A percentile compares a stretch with the other conserved stretches of the same genome.
These are phyloP conservation scores for Nothobranchius furzeri DNA, from an alignment of 2,113 vertebrate genomes.

Conservation along the genomic window DNA sequence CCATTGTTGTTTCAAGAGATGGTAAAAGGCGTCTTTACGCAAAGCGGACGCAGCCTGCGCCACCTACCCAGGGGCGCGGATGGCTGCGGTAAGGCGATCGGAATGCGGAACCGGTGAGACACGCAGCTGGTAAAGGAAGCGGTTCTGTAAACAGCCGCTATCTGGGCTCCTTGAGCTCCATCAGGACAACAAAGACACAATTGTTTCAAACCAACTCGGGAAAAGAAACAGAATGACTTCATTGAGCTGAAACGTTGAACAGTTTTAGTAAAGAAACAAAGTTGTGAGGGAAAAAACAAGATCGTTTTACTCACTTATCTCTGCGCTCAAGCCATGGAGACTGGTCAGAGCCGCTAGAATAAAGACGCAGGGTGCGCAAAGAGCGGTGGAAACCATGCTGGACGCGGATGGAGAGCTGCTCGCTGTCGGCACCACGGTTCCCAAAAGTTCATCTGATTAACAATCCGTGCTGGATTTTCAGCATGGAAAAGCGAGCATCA, in stretches of 20 bases:
- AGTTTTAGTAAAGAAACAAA: background rate
- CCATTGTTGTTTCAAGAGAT: no score
- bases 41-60: conserved; percentile 33
- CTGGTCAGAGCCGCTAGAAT: conserved; percentile 60
- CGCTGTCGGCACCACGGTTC: conserved; percentile 53
- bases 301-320: conserved; percentile 72
- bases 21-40: conserved; percentile 5
- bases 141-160: conserved; percentile 25
- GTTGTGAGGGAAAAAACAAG: background rate
- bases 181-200: conserved; percentile 23
- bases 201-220: background rate
- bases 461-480: conserved; percentile 63
- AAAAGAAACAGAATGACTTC: background rate
- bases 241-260: background rate
- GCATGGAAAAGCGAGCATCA: conserved; percentile 76
- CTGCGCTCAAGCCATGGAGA: conserved; percentile 62
- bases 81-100: conserved; percentile 73
- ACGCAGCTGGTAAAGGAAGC: conserved; percentile 75
- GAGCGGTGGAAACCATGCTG: conserved; percentile 66
- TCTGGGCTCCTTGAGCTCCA: conserved; percentile 54
- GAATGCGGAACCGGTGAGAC: conserved; percentile 85
- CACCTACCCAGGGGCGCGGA: conserved; percentile 44
- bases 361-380: conserved; percentile 67
- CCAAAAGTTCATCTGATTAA: conserved; percentile 72
- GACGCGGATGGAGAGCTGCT: conserved; percentile 47